Evolutionary conservation across 2,797 vertebrate genomes (phyloP), one percentile per base, ranked within the genome.

Genomic region (Loriculus beryllinus): DNA sequence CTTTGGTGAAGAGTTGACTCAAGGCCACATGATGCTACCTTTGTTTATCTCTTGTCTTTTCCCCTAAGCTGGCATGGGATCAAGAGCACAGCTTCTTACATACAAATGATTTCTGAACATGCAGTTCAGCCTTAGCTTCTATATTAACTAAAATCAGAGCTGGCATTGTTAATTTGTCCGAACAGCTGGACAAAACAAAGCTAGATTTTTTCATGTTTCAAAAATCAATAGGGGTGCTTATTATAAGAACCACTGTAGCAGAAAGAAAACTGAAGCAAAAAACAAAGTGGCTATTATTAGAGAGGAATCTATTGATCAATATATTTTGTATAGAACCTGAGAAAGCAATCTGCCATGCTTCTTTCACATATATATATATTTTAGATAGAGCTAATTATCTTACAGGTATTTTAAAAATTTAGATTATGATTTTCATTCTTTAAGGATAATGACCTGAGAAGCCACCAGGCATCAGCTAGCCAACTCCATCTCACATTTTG

Each of bases 191-290:
- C 42, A 90, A 95, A 93, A 86, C 57, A 63, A 7, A 6, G 40
- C 69, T 88, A 93, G 57, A 64, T 78, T 85, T 92, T 83, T 51
- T 79, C 28, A n/a, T 75, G 28, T 86, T 86, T 90, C 82, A 91
- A 82, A 91, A 93, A 78, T 92, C 72, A 39, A 49, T 91, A 49
- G 65, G 56, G 68, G 14, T 88, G 31, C 51, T 94, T 83, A 74
- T 80, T 80, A 69, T 59, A 75, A 81, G 57, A 93, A 76, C 17
- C 28, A 86, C 14, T 25, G 18, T 22, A 90, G 62, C 69, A 88
- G 82, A 88, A 92, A 90, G 42, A 90, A 90, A 90, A 54, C 42
- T 64, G 33, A 92, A 90, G 22, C 47, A 83, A 86, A 82, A 78
- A 86, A 83, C 45, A 57, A 90, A 45, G 62, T 47, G 40, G 10